These are phyloP conservation scores for Portevinia maculata DNA, from an alignment of 2,888 invertebrate genomes.

Conservation along the genomic window DNA sequence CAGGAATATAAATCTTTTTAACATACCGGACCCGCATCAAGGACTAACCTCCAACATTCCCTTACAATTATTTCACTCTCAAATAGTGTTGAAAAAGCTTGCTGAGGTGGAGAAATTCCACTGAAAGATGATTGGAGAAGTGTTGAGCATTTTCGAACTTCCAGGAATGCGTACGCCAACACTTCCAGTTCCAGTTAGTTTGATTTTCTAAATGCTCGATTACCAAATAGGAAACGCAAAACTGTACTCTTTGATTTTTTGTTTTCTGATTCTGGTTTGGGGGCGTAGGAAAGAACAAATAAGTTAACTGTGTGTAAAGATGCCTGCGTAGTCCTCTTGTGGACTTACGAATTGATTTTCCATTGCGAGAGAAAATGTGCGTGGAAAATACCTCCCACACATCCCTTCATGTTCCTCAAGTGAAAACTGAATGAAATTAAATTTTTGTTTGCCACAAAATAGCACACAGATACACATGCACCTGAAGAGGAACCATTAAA, in stretches of 20 bases:
- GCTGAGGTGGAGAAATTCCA: slow-evolving; percentile 4
- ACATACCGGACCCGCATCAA: slow-evolving; percentile 35
- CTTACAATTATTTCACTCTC: background rate
- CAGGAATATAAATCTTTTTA: slow-evolving; percentile 21
- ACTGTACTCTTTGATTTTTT: slow-evolving; percentile 18
- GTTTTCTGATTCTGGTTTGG: slow-evolving; percentile 12
- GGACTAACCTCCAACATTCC: background rate
- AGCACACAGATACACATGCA: slow-evolving; percentile 10
- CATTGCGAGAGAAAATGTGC: slow-evolving; percentile 1
- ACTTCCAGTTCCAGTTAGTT: slow-evolving; percentile 31
- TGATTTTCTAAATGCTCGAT: slow-evolving; percentile 7
- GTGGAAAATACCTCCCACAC: slow-evolving; percentile 3
- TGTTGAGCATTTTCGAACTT: slow-evolving; percentile 53
- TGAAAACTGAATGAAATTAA: slow-evolving; percentile 46
- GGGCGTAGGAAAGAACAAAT: slow-evolving; percentile 30
- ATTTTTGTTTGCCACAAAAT: slow-evolving; percentile 3
- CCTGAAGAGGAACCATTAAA: background rate
- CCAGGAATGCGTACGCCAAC: slow-evolving; percentile 63
- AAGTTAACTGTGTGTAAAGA: slow-evolving; percentile 5
- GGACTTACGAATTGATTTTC: slow-evolving; percentile 46
- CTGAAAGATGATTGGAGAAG: slow-evolving; percentile 3
- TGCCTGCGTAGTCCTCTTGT: slow-evolving; percentile 41
- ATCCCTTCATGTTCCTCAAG: background rate
- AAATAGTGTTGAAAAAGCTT: slow-evolving; percentile 17
- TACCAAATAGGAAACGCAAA: slow-evolving; percentile 19